Base-by-base conservation (phyloP, 2,797 vertebrate genomes). In the Apodemus agrarius region DNA sequence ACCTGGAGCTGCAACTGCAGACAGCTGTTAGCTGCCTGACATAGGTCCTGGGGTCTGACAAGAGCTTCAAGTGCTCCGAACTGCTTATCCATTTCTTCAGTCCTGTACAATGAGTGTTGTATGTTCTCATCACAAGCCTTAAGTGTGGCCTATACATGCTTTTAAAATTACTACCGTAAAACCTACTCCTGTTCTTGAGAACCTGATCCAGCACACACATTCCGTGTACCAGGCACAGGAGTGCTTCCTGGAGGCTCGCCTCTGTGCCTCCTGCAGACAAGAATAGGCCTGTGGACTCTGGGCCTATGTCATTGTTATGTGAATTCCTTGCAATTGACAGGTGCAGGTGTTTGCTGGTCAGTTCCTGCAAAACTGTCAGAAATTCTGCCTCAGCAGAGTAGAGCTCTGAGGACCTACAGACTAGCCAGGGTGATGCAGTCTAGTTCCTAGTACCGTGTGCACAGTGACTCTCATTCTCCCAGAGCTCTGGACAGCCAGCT, bases 131-230 rank as follows among this genome's bases (percentile, higher is more conserved):
- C 46, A 89, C 83, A 74, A 40, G 4, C 85, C 46, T 95, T 92
- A 59, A 78, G 29, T 37, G 24, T 90, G n/a, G 29, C 67, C 11
- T 2, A 14, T 52, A 40, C 52, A 1, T 31, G 49, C 59, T 78
- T 95, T 34, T 86, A n/a, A 92, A 96, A 94, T 85, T 81, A 84
- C 57, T 75, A 61, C 7, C 57, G 6, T 13, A 76, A 40, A 84
- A n/a, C 29, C 59, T 93, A 1, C 59, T 92, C 31, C 59, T 85
- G 14, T 49, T 89, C 69, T 92, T 88, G 49, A 94, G 82, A 93
- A 49, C 74, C 72, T 76, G 3, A 43, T 80, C n/a, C 84, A 22
- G 86, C 21, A 4, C 76, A 74, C 40, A 61, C 22, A 61, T 74
- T 89, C 52, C 61, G 24, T 86, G 31, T 83, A 61, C 49, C 17